Conservation (phyloP, 2,888 invertebrate species). For the Andrena camellia region DNA sequence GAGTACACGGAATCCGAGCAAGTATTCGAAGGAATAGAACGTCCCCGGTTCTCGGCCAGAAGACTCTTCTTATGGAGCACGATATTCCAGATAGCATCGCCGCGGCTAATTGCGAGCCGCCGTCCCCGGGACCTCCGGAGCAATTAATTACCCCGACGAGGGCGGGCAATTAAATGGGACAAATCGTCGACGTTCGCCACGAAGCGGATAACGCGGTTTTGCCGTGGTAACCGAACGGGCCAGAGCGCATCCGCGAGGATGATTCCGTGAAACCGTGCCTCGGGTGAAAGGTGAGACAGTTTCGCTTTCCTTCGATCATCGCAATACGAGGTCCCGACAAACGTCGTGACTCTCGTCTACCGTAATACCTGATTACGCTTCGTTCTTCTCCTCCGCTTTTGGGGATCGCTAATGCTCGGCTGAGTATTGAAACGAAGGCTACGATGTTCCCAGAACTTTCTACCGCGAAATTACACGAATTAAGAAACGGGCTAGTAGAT, state of each 20-base stretch:
- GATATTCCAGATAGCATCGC: conserved; percentile 63
- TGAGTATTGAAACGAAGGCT: not conserved
- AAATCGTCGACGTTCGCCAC: conserved; percentile 62
- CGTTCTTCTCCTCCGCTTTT: not conserved
- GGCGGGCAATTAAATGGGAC: conserved; percentile 74
- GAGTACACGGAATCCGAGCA: conserved; percentile 12
- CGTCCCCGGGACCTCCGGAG: conserved; percentile 41
- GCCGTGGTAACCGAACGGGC: not conserved
- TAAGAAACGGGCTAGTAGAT: not conserved
- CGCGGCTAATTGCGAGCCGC: conserved; percentile 65
- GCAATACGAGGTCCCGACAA: not conserved
- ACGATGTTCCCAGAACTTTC: not conserved
- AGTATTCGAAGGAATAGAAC: conserved; percentile 25
- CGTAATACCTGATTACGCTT: not conserved
- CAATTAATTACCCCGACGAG: conserved; percentile 74
- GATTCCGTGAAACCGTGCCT: conserved; percentile 12
- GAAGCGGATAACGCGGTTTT: conserved; percentile 24
- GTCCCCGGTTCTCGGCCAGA: conserved; percentile 6
- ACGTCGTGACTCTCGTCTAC: not conserved
- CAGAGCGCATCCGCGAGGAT: conserved; percentile 6
- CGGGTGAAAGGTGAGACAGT: conserved; percentile 31
- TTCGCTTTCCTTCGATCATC: conserved; percentile 6
- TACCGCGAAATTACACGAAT: not conserved
- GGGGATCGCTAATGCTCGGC: not conserved
- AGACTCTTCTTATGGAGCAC: conserved; percentile 54